Evolutionary conservation across 2,113 vertebrate genomes (phyloP).

Genomic region (Polyodon spathula): DNA sequence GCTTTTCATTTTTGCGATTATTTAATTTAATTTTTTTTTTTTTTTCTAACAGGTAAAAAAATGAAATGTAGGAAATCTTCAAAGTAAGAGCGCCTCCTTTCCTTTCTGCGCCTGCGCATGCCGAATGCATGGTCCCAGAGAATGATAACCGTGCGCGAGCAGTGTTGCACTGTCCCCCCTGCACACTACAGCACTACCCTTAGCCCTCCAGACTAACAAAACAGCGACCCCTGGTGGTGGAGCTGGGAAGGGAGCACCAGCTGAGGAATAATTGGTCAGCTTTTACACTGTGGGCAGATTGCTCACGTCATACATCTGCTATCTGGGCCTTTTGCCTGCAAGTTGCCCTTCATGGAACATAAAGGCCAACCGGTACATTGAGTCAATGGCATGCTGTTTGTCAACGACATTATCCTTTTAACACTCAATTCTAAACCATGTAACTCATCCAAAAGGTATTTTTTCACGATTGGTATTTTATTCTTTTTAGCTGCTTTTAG

Average conservation of each 20-base stretch:
- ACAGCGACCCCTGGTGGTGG: too few species aligned
- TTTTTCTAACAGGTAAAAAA: constrained; percentile 66
- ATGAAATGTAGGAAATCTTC: constrained; percentile 60
- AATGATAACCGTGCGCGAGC: background rate
- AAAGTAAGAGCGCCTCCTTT: constrained; percentile 53
- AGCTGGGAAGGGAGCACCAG: too few species aligned
- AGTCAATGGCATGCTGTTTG: constrained; percentile 3
- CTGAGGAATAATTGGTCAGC: too few species aligned
- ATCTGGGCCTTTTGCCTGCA: background rate
- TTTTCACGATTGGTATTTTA: too few species aligned
- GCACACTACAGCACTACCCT: background rate
- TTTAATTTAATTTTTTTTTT: constrained; percentile 35
- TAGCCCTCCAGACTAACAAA: background rate
- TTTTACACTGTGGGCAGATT: too few species aligned
- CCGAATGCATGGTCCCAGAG: constrained; percentile 38
- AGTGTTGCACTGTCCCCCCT: background rate
- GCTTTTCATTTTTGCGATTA: too few species aligned
- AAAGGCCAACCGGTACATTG: too few species aligned
- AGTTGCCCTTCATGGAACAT: background rate
- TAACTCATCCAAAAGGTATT: too few species aligned
- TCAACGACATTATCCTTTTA: too few species aligned
- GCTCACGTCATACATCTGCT: background rate
- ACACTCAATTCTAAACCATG: too few species aligned
- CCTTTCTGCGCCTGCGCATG: constrained; percentile 50
- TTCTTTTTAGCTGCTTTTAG: too few species aligned